Evolutionary conservation across 2,113 vertebrate genomes (phyloP), one percentile per base, ranked within the genome.

Genomic region (Rafetus swinhoei): DNA sequence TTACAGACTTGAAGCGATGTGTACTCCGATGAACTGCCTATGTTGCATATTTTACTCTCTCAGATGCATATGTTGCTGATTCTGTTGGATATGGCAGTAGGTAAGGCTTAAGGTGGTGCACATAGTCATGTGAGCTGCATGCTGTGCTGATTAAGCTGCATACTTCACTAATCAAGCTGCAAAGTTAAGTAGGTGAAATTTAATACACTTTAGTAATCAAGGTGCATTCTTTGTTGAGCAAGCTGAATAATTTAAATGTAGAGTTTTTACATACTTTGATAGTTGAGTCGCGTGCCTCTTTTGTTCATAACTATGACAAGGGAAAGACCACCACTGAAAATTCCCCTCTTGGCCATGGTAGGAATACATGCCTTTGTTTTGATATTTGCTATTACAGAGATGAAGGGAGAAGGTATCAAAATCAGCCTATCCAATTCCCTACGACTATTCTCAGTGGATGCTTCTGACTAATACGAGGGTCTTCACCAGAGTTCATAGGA

Each of bases 91-190:
- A 76, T 81, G 94, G 74, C 59, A 62, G 84, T 90, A 85, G 87
- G 89, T 88, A 88, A 94, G 90, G 92, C 93, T 97, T 94, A 94
- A 94, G 96, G 93, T 94, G 92, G 86, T 96, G 54, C 55, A 5
- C 91, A 90, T 95, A 96, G 92, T 93, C 93, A 89, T 77, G 90
- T 94, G 87, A 90, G 90, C 95, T 96, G 85, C 96, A 87, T 97
- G 93, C 97, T 97, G 96, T 92, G 96, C 92, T 97, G 97, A 98
- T 96, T 97, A 97, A 97, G 91, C 93, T 50, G 74, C 94, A 91
- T 95, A 97, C 97, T 97, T 96, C 95, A 97, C 94, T 98, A 97
- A 97, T 97, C 97, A 98, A 97, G 95, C 97, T 95, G 90, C 93
- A 93, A 97, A 98, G 97, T 96, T 97, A 96, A 97, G 97, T 95